phyloP scores from a whole-genome alignment of 2,113 vertebrate species.

The Pseudolaguvia tuberculata region DNA sequence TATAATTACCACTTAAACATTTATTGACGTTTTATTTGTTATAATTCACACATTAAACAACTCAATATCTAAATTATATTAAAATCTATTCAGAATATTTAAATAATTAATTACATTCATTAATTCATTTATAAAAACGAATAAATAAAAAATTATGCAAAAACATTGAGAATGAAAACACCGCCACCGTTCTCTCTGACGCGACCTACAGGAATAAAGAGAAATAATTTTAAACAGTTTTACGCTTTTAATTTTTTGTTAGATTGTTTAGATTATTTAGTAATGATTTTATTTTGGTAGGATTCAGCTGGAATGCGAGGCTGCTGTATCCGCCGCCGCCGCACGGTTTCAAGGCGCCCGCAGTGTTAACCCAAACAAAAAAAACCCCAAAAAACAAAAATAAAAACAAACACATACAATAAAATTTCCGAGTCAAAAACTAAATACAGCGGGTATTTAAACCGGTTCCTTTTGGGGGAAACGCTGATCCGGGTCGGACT shows the following conservation, averaged over 20 bases:
- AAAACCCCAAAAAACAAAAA: too few relatives aligned
- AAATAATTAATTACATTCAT: too few relatives aligned
- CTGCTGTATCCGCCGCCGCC: constrained; percentile 2
- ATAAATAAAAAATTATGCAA: too few relatives aligned
- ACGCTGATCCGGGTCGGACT: too few relatives aligned
- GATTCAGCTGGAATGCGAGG: constrained; percentile 16
- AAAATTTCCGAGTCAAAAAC: neutral
- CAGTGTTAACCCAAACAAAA: neutral
- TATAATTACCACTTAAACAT: too few relatives aligned
- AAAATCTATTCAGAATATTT: too few relatives aligned
- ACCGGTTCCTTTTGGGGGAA: neutral
- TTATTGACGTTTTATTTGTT: too few relatives aligned
- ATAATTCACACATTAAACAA: too few relatives aligned
- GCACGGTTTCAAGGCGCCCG: constrained; percentile 30
- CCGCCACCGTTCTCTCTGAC: too few relatives aligned
- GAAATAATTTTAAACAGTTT: neutral
- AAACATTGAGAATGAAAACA: neutral
- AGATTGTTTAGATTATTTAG: too few relatives aligned
- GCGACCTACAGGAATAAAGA: neutral
- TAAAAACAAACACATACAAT: neutral
- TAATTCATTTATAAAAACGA: too few relatives aligned
- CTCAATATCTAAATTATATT: too few relatives aligned
- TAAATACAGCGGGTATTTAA: neutral
- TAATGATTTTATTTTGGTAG: constrained; percentile 15
- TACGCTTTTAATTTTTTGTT: neutral